Base-by-base conservation (phyloP, 2,797 vertebrate genomes). In the Arvicola amphibius region DNA sequence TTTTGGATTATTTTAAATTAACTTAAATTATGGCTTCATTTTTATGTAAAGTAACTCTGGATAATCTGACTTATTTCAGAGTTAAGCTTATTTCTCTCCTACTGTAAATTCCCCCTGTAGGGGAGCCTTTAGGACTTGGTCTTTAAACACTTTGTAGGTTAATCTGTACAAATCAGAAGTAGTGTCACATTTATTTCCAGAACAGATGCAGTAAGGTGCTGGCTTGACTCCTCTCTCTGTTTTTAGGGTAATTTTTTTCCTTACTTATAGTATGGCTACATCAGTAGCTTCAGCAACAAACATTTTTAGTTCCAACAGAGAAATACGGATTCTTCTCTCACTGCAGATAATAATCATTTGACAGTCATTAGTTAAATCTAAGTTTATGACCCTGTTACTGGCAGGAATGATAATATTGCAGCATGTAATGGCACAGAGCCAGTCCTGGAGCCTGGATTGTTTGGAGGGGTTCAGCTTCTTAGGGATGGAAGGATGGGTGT, bases 1-100 rank as follows among this genome's bases (percentile, higher is more conserved):
- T 56, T 96, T 95, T 96, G 87, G 67, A 69, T 27, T 74, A 40
- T 93, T 95, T 74, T 77, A 92, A 92, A 97, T 37, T 83, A 40
- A 85, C 13, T 73, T 93, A 74, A 69, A 92, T 90, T 90, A 11
- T 74, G 63, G n/a, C 93, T 91, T 84, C 5, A 46, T 61, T 10
- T 95, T 89, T 90, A 65, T 92, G 73, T 85, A 74, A 92, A 9
- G 88, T 90, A 93, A 51, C 73, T 32, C 19, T 2, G 27, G 51
- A 77, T 95, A 95, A 89, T 90, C 32, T 95, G 43, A 67, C 59
- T 87, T 85, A 67, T 80, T 89, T 13, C 29, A 87, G 78, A 92
- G 27, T 73, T 76, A 92, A 88, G 29, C 85, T 88, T 53, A 4
- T 81, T 92, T 93, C 88, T 43, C 91, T 34, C 29, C 61, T 76